phyloP scores from a whole-genome alignment of 2,113 vertebrate genomes.

The Bos taurus region DNA sequence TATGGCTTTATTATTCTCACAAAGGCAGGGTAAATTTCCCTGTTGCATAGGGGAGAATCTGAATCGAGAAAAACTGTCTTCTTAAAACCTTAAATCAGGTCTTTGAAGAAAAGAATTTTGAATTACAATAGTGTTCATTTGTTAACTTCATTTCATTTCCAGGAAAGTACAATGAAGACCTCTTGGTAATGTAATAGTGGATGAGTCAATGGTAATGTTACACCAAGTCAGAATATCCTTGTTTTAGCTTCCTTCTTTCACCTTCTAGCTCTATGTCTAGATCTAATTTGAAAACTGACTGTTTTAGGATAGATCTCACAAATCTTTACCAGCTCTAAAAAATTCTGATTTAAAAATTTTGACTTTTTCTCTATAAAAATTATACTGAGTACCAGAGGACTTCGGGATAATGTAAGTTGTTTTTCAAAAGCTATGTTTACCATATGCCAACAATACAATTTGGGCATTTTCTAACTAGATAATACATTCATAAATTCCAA shows the following conservation, averaged over 20 bases:
- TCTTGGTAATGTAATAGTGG: background rate
- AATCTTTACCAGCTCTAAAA: conserved; percentile 20
- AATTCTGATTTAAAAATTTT: conserved; percentile 21
- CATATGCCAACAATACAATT: background rate
- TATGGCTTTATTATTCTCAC: background rate
- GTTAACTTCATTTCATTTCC: conserved; percentile 20
- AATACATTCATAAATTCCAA: background rate
- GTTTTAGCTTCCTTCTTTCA: conserved; percentile 7
- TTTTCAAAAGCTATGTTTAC: conserved; percentile 4
- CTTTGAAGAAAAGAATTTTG: background rate
- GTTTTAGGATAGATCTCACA: background rate
- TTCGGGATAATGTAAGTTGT: conserved; percentile 5
- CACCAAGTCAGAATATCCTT: background rate
- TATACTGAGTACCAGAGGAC: background rate
- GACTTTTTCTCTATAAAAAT: conserved; percentile 8
- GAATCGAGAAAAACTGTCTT: background rate
- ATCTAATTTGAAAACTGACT: background rate
- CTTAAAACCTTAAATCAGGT: background rate
- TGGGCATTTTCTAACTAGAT: background rate
- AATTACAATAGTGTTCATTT: background rate
- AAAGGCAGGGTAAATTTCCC: background rate
- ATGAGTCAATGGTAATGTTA: background rate
- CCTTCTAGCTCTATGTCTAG: background rate
- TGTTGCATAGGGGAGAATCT: background rate
- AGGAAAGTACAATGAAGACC: background rate